Base-by-base conservation (phyloP, 2,888 invertebrate species). In the Ellobium chinense region DNA sequence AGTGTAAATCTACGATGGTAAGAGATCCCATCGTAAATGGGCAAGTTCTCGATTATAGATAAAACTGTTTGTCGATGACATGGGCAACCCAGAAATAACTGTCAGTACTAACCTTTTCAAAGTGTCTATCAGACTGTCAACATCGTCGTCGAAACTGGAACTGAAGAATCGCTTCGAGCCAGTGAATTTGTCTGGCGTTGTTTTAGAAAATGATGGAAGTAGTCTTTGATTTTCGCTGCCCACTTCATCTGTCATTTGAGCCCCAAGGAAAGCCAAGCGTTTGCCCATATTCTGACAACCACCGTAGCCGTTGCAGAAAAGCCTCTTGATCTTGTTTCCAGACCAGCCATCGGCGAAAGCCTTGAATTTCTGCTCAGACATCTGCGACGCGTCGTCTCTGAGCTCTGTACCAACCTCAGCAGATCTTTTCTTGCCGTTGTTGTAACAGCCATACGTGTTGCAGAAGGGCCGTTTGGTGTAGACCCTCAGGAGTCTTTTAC, bases 361-460 rank as follows among this genome's bases (percentile, higher is more conserved):
- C 39, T 37, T 5, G 18, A 27, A 0, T 21, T 39, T 56, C 65
- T 5, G 72, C 62, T 56, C 62, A 29, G 18, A 7, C 9, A 5
- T 46, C 21, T 63, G 18, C 24, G 63, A 34, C 7, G 74, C 3
- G 24, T 65, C 75, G 46, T 46, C 46, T 21, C 31, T 62, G 24
- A 4, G 12, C 21, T 74, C 39, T 21, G 31, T 29, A 34, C 54
- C 36, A 7, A 36, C 29, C 58, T 68, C 36, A 4, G 54, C 65
- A 29, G 65, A 24, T 27, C 78, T 68, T 21, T 77, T 70, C 7
- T 86, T 29, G 56, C 84, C 85, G 14, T 86, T 80, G 65, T 88
- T 88, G 37, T 83, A 85, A 60, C 89, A 89, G n/a, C 89, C 89
- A 62, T 85, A 86, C 69, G 85, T 85, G 29, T 89, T 89, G 74